Evolutionary conservation across 2,113 vertebrate genomes (phyloP), one percentile per base, ranked within the genome.

Genomic region (Zosterops hypoxanthus): DNA sequence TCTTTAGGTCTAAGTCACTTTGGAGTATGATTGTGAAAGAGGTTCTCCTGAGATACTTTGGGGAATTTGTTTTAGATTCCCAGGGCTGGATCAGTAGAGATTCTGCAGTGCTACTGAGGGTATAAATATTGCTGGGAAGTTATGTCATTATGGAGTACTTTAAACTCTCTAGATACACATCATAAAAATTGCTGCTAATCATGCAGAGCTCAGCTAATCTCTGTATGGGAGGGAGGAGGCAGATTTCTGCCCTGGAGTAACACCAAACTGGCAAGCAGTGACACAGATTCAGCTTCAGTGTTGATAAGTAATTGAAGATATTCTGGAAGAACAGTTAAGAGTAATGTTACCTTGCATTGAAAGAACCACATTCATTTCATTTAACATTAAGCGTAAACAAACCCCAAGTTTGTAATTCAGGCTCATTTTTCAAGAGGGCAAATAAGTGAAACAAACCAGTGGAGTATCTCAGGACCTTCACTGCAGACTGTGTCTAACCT

Each of bases 341-440:
- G 44, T 46, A 73, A 68, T 44, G 64, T 31, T 36, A 84, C 53
- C 28, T 53, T 34, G 57, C 15, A 25, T n/a, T 65, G 65, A 63
- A 46, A 0, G 0, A 71, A 75, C 34, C 22, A 29, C 26, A 22
- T 44, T 80, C 2, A 14, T 77, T 90, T 55, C 4, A 4, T 47
- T 91, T 63, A 57, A 65, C 1, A 0, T 14, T 13, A 60, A 52
- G 8, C 13, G 18, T 20, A 83, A 88, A 46, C 18, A 49, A 44
- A 81, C 50, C 55, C 47, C 14, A 42, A 73, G 23, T 26, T 57
- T 59, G 50, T 25, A 86, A 50, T 14, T 52, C 41, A 33, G 53
- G 42, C 12, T 28, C 29, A 31, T 60, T 86, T 76, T 80, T 46
- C 76, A 66, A 56, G 56, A 78, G 71, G 65, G 52, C 34, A 63